Percentiles rank a stretch among this genome's conserved stretches.
Evolutionary conservation across 1,140 invertebrate genomes (phyloP).

Genomic region (Drosophila equinoxialis): DNA sequence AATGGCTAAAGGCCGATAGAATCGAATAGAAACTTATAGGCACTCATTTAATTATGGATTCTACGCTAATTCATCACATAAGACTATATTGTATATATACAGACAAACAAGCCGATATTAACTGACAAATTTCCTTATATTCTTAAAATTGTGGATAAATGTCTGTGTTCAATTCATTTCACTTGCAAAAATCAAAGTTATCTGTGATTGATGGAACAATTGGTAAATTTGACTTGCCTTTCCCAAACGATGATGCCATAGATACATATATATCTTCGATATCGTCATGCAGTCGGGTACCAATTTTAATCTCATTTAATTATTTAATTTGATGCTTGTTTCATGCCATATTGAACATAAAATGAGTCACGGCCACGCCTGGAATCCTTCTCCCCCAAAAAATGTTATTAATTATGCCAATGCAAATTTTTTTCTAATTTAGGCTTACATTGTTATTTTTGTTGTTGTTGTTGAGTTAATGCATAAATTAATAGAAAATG

Average conservation of each 20-base stretch:
- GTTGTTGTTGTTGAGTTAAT: conserved; percentile 6
- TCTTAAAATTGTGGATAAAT: too few species aligned
- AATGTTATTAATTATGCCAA: conserved; percentile 45
- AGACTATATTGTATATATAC: too few species aligned
- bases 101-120: too few species aligned
- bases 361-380: conserved; percentile 24
- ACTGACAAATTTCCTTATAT: too few species aligned
- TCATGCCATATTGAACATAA: conserved; percentile 42
- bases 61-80: too few species aligned
- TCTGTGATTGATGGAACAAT: conserved; percentile 72
- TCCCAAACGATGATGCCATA: conserved; percentile 10
- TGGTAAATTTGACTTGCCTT: conserved; percentile 71
- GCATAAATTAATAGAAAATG: conserved; percentile 66
- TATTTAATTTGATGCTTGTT: conserved; percentile 69
- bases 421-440: conserved; percentile 13
- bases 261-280: conserved; percentile 1
- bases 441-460: neutral
- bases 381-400: neutral
- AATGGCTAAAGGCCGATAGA: too few species aligned
- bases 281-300: conserved; percentile 32
- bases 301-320: conserved; percentile 73
- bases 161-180: conserved; percentile 67
- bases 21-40: too few species aligned
- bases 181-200: conserved; percentile 27
- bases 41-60: too few species aligned